Conservation (phyloP, 2,888 invertebrate genomes). For the Sinelater perroti region DNA sequence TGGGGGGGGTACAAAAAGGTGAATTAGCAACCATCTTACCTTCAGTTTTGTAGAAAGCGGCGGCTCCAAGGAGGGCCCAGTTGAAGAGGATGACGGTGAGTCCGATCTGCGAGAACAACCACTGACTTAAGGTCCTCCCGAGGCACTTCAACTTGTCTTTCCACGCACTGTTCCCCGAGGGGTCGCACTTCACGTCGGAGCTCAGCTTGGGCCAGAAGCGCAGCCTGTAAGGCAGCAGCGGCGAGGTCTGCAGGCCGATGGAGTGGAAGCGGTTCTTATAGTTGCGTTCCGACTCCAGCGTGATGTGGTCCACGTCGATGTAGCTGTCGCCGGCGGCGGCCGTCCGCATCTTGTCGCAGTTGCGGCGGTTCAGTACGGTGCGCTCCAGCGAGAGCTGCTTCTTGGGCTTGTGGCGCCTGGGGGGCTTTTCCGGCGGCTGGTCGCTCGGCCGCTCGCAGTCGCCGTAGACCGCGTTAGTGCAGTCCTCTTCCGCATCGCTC, state of each 20-base stretch:
- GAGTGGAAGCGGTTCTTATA: conserved; percentile 52
- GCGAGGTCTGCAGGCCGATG: conserved; percentile 61
- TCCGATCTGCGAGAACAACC: conserved; percentile 68
- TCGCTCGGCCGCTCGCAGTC: conserved; percentile 31
- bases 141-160: conserved; percentile 53
- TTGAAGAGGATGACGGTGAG: conserved; percentile 66
- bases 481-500: conserved; percentile 47
- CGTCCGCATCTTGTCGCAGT: conserved; percentile 49
- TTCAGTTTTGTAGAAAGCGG: conserved; percentile 72
- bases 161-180: conserved; percentile 50
- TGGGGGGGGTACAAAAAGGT: too few species aligned
- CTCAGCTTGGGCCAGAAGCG: conserved; percentile 65
- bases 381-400: conserved; percentile 26
- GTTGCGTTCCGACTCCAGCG: conserved; percentile 51
- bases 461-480: conserved; percentile 29
- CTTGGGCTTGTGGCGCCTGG: conserved; percentile 44
- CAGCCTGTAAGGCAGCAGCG: conserved; percentile 64
- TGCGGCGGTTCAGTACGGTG: conserved; percentile 29
- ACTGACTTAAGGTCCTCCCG: conserved; percentile 63
- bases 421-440: conserved; percentile 49
- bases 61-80: conserved; percentile 72
- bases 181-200: conserved; percentile 53
- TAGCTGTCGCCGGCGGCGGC: conserved; percentile 51
- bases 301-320: conserved; percentile 56
- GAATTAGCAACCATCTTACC: conserved; percentile 59